Evolutionary conservation across 2,888 invertebrate species (phyloP), one percentile per base, ranked within the genome.

Genomic region (Esperia sulphurella): DNA sequence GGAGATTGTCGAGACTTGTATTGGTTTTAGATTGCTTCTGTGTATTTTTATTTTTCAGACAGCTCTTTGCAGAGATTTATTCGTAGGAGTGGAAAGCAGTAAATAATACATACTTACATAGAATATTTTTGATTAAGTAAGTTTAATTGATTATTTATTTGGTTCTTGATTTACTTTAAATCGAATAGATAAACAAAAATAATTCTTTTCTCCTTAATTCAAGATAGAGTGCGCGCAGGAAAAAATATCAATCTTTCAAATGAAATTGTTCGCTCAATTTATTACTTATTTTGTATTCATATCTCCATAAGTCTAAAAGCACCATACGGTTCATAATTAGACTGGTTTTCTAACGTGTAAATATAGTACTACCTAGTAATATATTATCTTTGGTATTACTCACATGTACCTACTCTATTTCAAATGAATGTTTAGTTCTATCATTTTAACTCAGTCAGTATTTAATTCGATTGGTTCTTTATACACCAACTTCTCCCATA

Each of bases 21-120:
- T 80, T 72, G 77, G 63, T 75, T 76, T 83, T 78, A 81, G 84
- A 84, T 84, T 82, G 76, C 74, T 65, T 73, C 60, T 50, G 52
- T 48, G 53, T 48, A 57, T 54, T 56, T 56, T 56, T 52, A 54
- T 58, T 53, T 48, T 50, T 55, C 41, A 35, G n/a, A 10, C n/a
- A 14, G 28, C 29, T 21, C 2, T 21, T 21, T 41, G n/a, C 8
- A 41, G 41, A 12, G 7, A 3, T 41, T 21, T 14, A 8, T 21
- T n/a, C 21, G 41, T 39, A 14, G 12, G 39, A 39, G 12, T 10
- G 13, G 4, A 14, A 39, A 39, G 12, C 13, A 33, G 33, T 33
- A 33, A 33, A 8, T n/a, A n/a, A n/a, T n/a, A n/a, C n/a, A n/a
- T n/a, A n/a, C n/a, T n/a, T n/a, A n/a, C n/a, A n/a, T n/a, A n/a